Percentiles rank a stretch among this genome's conserved stretches.
Evolutionary conservation across 2,888 invertebrate species (phyloP).

Genomic region (Laspeyria flexula): DNA sequence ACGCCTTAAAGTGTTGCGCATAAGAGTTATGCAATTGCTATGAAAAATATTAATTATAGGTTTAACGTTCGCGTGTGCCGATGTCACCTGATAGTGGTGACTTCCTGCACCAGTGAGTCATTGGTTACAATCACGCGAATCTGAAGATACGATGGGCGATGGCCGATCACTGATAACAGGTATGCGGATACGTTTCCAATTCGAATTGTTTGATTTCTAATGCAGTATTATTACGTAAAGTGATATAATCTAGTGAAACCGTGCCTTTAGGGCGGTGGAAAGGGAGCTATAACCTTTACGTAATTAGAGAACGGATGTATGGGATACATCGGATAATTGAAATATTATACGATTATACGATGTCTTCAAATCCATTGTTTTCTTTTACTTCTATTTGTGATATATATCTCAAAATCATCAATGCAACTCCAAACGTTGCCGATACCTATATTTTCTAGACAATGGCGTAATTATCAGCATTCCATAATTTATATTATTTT

Average conservation of each 20-base stretch:
- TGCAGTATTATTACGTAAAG: conserved; percentile 39
- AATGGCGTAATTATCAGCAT: too few relatives aligned
- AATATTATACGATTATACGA: neutral
- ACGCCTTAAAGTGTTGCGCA: conserved; percentile 19
- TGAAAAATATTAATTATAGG: conserved; percentile 44
- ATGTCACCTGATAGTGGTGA: conserved; percentile 45
- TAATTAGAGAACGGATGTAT: conserved; percentile 20
- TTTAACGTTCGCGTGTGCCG: conserved; percentile 47
- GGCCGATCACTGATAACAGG: conserved; percentile 36
- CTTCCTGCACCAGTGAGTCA: conserved; percentile 48
- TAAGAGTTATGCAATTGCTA: conserved; percentile 22
- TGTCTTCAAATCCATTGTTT: too few relatives aligned
- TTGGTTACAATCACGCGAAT: conserved; percentile 50
- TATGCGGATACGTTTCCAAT: conserved; percentile 33
- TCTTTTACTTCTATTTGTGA: too few relatives aligned
- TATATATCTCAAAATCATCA: too few relatives aligned
- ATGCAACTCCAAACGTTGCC: too few relatives aligned
- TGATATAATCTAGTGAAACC: conserved; percentile 37
- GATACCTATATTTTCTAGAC: too few relatives aligned
- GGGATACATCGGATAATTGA: neutral
- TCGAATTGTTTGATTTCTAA: conserved; percentile 42
- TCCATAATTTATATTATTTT: too few relatives aligned
- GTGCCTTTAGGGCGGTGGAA: conserved; percentile 17
- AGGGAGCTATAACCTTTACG: conserved; percentile 24
- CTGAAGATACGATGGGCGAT: conserved; percentile 40